Evolutionary conservation across 1,140 invertebrate species (phyloP), one percentile per base, ranked within the genome.

Genomic region (Antheraea pernyi): DNA sequence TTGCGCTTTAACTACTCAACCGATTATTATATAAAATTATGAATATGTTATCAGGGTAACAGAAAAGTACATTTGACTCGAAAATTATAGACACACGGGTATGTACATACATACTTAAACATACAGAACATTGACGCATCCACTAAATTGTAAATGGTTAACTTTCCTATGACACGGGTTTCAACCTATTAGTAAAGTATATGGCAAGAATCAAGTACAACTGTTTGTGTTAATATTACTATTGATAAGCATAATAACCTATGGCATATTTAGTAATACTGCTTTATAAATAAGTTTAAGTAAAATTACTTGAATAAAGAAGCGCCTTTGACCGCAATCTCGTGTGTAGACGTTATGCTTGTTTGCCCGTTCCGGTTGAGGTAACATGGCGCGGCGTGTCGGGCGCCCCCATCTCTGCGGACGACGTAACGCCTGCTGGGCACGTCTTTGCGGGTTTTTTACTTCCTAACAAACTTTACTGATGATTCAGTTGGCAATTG

Each of bases 401-500:
- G 13, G 46, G 46, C 16, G 46, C 11, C 46, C 5, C 11, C 46
- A 13, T 6, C 16, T 9, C 39, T 9, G 64, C 39, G 11, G 42
- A 19, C 64, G 19, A 30, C 48, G 65, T 64, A 66, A 59, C 60
- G 62, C 66, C 67, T 19, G 19, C 36, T 68, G 22, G 10, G 67
- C 61, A 37, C 65, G 16, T 67, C 62, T 68, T 64, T 37, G 65
- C 59, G 53, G 62, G 36, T 71, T 68, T 68, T 71, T 71, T 68
- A 68, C 53, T 71, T 71, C 60, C 64, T 65, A 68, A 71, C 70
- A 68, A 71, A 71, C 53, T 71, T 68, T 67, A 65, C 65, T 62
- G 46, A 66, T 37, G n/a, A 63, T 60, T 68, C 67, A 16, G 46
- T 53, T 53, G 0, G 46, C 46, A 53, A 11, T 68, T 71, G 70